phyloP scores from a whole-genome alignment of 2,797 vertebrate genomes.

The Toxotes lorentzi region DNA sequence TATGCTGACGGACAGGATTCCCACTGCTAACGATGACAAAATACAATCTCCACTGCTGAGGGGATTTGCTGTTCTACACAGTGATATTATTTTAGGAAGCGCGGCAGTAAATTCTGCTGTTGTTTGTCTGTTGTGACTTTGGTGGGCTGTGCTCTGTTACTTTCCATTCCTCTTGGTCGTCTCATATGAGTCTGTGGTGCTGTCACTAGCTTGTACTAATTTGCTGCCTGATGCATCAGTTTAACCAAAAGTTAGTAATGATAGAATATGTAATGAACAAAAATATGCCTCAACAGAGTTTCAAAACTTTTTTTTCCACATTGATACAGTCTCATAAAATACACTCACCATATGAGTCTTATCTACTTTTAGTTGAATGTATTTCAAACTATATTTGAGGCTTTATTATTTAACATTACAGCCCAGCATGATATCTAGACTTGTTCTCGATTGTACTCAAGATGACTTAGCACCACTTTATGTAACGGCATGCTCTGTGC shows the following conservation, averaged over 20 bases:
- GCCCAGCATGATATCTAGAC: not conserved
- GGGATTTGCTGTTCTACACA: slow-evolving; percentile 16
- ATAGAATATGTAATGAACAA: not conserved
- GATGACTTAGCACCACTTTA: slow-evolving; percentile 26
- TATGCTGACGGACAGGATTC: slow-evolving; percentile 46
- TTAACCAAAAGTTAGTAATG: not conserved
- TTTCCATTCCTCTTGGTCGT: not conserved
- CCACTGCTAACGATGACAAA: slow-evolving; percentile 57
- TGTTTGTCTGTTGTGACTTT: slow-evolving; percentile 26
- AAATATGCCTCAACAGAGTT: not conserved
- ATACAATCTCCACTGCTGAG: slow-evolving; percentile 23
- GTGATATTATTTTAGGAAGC: slow-evolving; percentile 39
- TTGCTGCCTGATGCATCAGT: not conserved
- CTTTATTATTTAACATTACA: slow-evolving; percentile 3
- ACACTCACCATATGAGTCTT: not conserved
- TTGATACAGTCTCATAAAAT: slow-evolving; percentile 6
- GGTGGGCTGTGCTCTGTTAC: not conserved
- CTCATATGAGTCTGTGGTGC: not conserved
- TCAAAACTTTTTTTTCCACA: not conserved
- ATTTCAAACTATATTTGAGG: not conserved
- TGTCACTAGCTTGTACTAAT: not conserved
- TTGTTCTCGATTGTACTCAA: not conserved
- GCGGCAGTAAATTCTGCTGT: slow-evolving; percentile 19
- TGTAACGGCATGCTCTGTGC: not conserved
- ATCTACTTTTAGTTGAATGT: not conserved